Base-by-base conservation (phyloP, 1,140 invertebrate species). In the Colletes gigas region DNA sequence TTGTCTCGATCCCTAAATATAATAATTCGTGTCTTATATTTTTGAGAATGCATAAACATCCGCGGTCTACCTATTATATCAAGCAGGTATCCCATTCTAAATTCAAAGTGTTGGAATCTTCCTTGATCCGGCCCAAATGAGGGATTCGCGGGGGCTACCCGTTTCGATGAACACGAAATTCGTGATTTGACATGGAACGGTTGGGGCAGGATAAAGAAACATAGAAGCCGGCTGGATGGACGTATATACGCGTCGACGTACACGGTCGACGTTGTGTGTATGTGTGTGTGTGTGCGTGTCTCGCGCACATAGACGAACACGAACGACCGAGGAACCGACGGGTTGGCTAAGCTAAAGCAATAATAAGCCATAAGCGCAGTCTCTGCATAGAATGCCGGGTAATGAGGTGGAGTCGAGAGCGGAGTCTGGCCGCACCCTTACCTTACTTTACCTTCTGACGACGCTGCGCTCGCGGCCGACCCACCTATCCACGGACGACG, bases 361-460 rank as follows among this genome's bases (percentile, higher is more conserved):
- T 93, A 93, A 93, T 92, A 92, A 92, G 92, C 90, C 88, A 92
- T 92, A 92, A 92, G 90, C 91, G 89, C 88, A 88, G 88, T 88
- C 89, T 89, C 89, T 92, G 92, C 92, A 93, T 93, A 93, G 92
- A 93, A 93, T 93, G 92, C 91, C 88, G 89, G 91, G 91, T 93
- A 93, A 93, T 93, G 92, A 93, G 92, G 92, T 93, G 91, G 92
- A 92, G 90, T 92, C 90, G 88, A 90, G 89, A 89, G 78, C 88
- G 88, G 83, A 90, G 91, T 88, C 91, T 91, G 92, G 92, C 92
- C 92, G 92, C 92, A 93, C 92, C 92, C 92, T 92, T 92, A 89
- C 83, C 86, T 90, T 90, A 89, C 90, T 89, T 90, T 89, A 89
- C 90, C 90, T 91, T 87, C 86, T 78, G 87, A 86, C 88, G 87